Evolutionary conservation across 2,888 invertebrate genomes (phyloP).

Genomic region (Rhingia campestris): DNA sequence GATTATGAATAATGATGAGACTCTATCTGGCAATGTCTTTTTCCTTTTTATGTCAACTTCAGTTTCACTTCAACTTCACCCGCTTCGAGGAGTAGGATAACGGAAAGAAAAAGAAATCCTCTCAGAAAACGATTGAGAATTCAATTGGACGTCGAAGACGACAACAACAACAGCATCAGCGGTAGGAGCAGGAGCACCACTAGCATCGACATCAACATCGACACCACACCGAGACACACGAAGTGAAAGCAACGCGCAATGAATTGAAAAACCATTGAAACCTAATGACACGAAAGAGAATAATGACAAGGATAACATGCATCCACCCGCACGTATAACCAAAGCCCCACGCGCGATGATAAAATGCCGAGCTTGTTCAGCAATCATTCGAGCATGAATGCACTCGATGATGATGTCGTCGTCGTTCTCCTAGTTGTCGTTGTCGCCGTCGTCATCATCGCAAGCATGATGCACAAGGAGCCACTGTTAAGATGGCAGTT

Average conservation of each 20-base stretch:
- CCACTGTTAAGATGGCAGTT: slow-evolving; percentile 61
- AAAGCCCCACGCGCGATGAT: slow-evolving; percentile 41
- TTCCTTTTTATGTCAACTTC: slow-evolving; percentile 52
- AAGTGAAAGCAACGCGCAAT: slow-evolving; percentile 62
- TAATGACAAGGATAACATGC: slow-evolving; percentile 79
- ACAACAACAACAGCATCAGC: slow-evolving; percentile 20
- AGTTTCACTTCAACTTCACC: slow-evolving; percentile 63
- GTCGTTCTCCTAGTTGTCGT: slow-evolving; percentile 8
- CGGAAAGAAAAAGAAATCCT: slow-evolving; percentile 20
- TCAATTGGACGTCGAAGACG: slow-evolving; percentile 61
- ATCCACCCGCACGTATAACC: slow-evolving; percentile 2
- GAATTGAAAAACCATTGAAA: slow-evolving; percentile 80
- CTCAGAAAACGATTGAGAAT: slow-evolving; percentile 68
- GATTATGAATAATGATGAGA: slow-evolving; percentile 72
- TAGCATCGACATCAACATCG: slow-evolving; percentile 11
- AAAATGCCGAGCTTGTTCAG: slow-evolving; percentile 72
- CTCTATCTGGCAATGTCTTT: slow-evolving; percentile 34
- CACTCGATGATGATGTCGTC: slow-evolving; percentile 72
- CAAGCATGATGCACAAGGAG: slow-evolving; percentile 35
- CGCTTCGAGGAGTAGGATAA: slow-evolving; percentile 5
- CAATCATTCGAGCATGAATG: slow-evolving; percentile 71
- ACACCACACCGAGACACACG: not conserved
- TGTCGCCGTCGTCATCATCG: slow-evolving; percentile 16
- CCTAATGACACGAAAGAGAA: slow-evolving; percentile 83
- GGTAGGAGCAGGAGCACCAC: not conserved